Evolutionary conservation across 2,113 vertebrate species (phyloP), one percentile per base, ranked within the genome.

Genomic region (Crotalus tigris): DNA sequence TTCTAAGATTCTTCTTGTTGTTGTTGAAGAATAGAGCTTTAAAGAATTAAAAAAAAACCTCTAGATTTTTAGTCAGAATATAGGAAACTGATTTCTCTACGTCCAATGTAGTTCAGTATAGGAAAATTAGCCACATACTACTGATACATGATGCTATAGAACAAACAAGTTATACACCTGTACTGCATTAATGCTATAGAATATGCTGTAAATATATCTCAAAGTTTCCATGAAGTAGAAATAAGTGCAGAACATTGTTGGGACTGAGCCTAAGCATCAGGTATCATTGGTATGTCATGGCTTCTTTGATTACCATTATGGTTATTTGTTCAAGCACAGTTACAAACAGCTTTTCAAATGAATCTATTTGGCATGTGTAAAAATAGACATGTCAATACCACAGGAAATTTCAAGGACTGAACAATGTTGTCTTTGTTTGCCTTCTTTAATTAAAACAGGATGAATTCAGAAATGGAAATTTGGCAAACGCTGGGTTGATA

Each of bases 381-480:
- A 87, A 3, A 91, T 85, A 81, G 75, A 51, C 53, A 93, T 85
- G 29, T 58, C 59, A 87, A 91, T 94, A 59, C n/a, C 91, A 87
- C 58, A 61, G 51, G 6, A 53, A 51, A 90, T 91, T 91, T 91
- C 86, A 92, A 93, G 85, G 91, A 6, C 0, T 58, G 11, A 53
- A 87, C 49, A 88, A 53, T 13, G 13, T 54, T 5, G 49, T 21
- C 8, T 94, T 94, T 95, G 46, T 94, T 96, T 94, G 61, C 69
- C 13, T 92, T 96, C 19, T 39, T n/a, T 94, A 95, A 96, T 95
- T 94, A 93, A 97, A 89, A 86, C 57, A 94, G n/a, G 85, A 91
- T 96, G 88, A 5, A 93, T 33, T 85, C 94, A 96, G 90, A 91
- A 93, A 91, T 95, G 46, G 64, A 95, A 94, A 95, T 94, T 94